Evolutionary conservation across 2,113 vertebrate genomes (phyloP).

Genomic region (Pterocles gutturalis): DNA sequence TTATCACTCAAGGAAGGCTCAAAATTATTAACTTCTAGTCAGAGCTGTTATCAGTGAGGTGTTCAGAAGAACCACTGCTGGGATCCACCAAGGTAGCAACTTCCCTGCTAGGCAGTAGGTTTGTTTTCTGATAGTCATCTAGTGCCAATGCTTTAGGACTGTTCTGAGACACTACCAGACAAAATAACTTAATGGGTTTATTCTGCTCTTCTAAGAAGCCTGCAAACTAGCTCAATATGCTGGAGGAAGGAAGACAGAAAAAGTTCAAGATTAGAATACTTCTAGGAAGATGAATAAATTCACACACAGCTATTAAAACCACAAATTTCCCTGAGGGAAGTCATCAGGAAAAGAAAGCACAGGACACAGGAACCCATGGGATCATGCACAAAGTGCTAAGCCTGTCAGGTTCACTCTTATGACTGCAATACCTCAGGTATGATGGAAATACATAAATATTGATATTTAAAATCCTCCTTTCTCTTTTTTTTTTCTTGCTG

Average conservation of each 20-base stretch:
- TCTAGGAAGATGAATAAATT: neutral
- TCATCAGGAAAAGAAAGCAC: neutral
- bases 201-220: neutral
- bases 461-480: neutral
- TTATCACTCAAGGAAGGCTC: neutral
- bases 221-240: neutral
- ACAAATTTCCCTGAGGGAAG: neutral
- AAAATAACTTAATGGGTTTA: neutral
- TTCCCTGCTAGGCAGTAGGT: neutral
- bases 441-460: slow-evolving; percentile 8
- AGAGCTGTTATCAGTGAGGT: neutral
- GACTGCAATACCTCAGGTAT: neutral
- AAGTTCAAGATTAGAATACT: slow-evolving; percentile 25
- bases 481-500: neutral
- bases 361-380: neutral
- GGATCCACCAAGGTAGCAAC: neutral
- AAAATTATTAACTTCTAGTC: neutral
- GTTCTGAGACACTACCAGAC: neutral
- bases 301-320: neutral
- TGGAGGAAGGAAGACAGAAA: neutral
- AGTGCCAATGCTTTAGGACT: neutral
- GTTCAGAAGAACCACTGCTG: neutral
- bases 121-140: neutral
- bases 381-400: neutral
- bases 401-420: neutral